Conservation (phyloP, 2,888 invertebrate species). For the Leucoma salicis region DNA sequence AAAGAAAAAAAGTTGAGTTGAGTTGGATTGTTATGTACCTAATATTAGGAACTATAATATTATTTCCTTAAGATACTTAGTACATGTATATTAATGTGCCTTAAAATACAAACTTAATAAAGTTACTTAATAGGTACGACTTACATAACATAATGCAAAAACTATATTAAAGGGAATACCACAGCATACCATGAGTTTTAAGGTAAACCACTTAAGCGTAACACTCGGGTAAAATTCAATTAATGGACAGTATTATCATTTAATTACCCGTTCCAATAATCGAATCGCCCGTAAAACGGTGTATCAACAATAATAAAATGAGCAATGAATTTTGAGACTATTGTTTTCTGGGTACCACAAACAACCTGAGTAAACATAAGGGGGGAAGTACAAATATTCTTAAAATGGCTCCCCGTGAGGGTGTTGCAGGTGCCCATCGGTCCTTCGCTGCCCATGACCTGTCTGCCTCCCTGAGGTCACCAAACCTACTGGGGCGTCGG, state of each 20-base stretch:
- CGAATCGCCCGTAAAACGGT: conserved; percentile 79
- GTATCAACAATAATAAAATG: conserved; percentile 82
- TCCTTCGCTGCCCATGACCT: conserved; percentile 62
- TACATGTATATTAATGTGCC: no score
- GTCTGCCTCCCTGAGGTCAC: conserved; percentile 66
- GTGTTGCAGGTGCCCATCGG: conserved; percentile 52
- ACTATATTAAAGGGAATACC: conserved; percentile 22
- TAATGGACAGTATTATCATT: conserved; percentile 80
- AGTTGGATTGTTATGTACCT: no score
- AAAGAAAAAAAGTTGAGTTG: no score
- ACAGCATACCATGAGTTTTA: conserved; percentile 23
- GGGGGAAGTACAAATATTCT: conserved; percentile 79
- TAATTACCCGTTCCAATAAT: conserved; percentile 80
- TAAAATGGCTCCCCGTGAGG: conserved; percentile 74
- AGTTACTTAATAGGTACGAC: not conserved
- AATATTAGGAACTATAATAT: no score
- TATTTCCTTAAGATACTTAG: no score
- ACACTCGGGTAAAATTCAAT: conserved; percentile 76
- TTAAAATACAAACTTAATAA: no score
- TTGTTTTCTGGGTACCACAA: conserved; percentile 81
- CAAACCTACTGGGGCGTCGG: conserved; percentile 75
- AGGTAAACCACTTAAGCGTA: conserved; percentile 45
- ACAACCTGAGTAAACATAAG: conserved; percentile 78
- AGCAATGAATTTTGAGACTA: conserved; percentile 81
- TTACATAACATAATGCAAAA: conserved; percentile 4